phyloP scores from a whole-genome alignment of 2,888 invertebrate genomes.

The Cryptus viduatorius region DNA sequence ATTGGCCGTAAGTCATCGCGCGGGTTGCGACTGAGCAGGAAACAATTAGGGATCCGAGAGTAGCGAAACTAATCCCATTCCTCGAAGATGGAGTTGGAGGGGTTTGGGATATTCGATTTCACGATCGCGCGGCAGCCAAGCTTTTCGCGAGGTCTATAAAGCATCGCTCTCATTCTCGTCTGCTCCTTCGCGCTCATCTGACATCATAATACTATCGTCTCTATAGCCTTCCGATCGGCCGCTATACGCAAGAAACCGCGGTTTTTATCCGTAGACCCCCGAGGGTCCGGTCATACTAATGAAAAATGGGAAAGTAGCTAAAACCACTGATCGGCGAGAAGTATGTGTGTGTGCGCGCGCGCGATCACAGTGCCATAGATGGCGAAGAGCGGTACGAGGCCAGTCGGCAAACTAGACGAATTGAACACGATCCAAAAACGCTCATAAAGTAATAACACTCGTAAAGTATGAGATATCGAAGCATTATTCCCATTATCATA shows the following conservation, averaged over 20 bases:
- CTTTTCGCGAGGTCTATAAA: slow-evolving; percentile 38
- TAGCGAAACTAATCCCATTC: slow-evolving; percentile 68
- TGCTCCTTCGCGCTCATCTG: slow-evolving; percentile 35
- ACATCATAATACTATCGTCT: slow-evolving; percentile 38
- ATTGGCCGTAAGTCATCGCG: slow-evolving; percentile 73
- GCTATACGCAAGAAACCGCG: slow-evolving; percentile 74
- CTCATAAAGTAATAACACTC: slow-evolving; percentile 79
- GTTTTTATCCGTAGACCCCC: slow-evolving; percentile 55
- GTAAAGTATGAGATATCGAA: slow-evolving; percentile 77
- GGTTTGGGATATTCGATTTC: slow-evolving; percentile 64
- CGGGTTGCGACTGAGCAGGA: slow-evolving; percentile 66
- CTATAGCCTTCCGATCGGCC: slow-evolving; percentile 61
- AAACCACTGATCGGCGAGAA: slow-evolving; percentile 59
- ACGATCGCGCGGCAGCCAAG: slow-evolving; percentile 39
- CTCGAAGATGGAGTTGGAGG: slow-evolving; percentile 38
- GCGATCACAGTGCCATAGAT: slow-evolving; percentile 27
- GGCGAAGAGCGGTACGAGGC: slow-evolving; percentile 62
- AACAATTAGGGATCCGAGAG: slow-evolving; percentile 70
- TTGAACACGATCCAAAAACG: slow-evolving; percentile 80
- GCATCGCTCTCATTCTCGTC: slow-evolving; percentile 30
- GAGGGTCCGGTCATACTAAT: slow-evolving; percentile 77
- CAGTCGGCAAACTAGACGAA: slow-evolving; percentile 69
- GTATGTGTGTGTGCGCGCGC: slow-evolving; percentile 41
- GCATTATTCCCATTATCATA: slow-evolving; percentile 78
- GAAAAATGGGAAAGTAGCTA: slow-evolving; percentile 78